A percentile compares a stretch with the other conserved stretches of the same genome.
Conservation (phyloP, 2,888 invertebrate genomes). For the Drosophila austrosaltans region DNA sequence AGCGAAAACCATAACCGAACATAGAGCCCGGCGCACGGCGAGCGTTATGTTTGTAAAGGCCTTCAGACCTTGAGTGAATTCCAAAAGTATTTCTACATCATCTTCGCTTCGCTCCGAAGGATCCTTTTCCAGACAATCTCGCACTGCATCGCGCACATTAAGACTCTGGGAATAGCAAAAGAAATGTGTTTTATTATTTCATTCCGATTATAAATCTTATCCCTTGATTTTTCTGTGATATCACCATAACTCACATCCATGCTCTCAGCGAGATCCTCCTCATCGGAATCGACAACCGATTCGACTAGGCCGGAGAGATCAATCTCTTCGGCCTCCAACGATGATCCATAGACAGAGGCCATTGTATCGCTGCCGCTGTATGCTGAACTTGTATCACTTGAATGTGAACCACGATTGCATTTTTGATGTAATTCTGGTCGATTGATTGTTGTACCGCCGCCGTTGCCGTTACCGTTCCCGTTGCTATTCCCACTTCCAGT, state of each 20-base stretch:
- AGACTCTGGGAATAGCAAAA: constrained; percentile 86
- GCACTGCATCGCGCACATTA: constrained; percentile 95
- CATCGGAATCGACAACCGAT: constrained; percentile 97
- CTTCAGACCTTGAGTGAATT: constrained; percentile 98
- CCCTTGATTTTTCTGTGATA: constrained; percentile 15
- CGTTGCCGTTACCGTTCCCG: constrained; percentile 24
- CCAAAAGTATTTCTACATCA: constrained; percentile 96
- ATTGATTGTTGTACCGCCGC: constrained; percentile 52
- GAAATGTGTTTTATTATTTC: background rate
- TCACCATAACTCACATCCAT: constrained; percentile 88
- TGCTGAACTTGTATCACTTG: constrained; percentile 97
- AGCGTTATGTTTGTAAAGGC: constrained; percentile 99
- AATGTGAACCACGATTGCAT: constrained; percentile 92
- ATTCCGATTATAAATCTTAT: background rate
- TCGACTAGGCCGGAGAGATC: constrained; percentile 97
- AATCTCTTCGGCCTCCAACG: constrained; percentile 91
- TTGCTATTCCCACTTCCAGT: constrained; percentile 20
- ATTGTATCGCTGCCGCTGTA: constrained; percentile 98
- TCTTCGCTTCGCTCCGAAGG: constrained; percentile 97
- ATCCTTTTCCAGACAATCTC: constrained; percentile 99
- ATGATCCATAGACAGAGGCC: constrained; percentile 95
- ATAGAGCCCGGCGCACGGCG: constrained; percentile 95
- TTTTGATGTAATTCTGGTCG: constrained; percentile 92
- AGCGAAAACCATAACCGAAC: constrained; percentile 99
- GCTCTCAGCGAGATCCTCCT: constrained; percentile 94